Evolutionary conservation across 2,888 invertebrate species (phyloP).

Genomic region (Galerucella calmariensis): DNA sequence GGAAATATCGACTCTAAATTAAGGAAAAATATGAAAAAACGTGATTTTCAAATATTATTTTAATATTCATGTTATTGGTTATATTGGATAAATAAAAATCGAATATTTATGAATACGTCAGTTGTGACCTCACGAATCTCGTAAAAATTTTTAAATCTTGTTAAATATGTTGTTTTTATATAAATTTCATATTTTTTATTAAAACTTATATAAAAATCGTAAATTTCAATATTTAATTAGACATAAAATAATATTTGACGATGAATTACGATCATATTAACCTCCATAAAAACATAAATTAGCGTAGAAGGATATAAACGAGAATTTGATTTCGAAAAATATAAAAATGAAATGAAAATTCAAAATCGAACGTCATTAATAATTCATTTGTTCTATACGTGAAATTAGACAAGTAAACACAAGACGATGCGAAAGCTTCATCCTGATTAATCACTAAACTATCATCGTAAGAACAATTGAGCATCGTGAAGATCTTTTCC

Average conservation of each 20-base stretch:
- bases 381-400: neutral
- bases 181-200: neutral
- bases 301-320: neutral
- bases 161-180: neutral
- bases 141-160: neutral
- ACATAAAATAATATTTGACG: neutral
- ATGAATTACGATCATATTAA: neutral
- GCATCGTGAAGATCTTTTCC: conserved; percentile 43
- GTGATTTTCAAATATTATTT: too few relatives aligned
- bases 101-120: neutral
- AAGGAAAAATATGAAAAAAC: too few relatives aligned
- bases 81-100: too few relatives aligned
- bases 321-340: neutral
- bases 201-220: neutral
- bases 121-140: neutral
- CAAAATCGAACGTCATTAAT: neutral
- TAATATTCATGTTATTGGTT: too few relatives aligned
- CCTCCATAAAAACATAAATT: neutral
- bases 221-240: conserved; percentile 6
- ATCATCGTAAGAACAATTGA: conserved; percentile 45
- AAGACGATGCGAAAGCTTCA: conserved; percentile 6
- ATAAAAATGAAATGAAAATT: too few relatives aligned
- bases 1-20: too few relatives aligned
- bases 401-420: neutral
- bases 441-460: conserved; percentile 43